Percentiles rank a stretch among this genome's conserved stretches.
Evolutionary conservation across 2,113 vertebrate genomes (phyloP).

Genomic region (Aspiorhynchus laticeps): DNA sequence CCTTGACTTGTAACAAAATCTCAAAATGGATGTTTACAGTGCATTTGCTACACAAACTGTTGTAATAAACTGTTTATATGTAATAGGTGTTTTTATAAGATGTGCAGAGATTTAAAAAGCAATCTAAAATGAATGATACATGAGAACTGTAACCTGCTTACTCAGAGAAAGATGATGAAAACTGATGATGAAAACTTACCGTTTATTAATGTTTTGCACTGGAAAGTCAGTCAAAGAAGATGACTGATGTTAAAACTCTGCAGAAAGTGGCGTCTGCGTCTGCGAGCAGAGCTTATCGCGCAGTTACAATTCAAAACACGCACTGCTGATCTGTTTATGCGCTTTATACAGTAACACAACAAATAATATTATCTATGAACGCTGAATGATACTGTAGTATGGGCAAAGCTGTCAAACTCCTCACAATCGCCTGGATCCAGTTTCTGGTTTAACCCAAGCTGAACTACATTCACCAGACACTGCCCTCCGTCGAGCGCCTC

Average conservation of each 20-base stretch:
- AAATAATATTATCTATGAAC: background rate
- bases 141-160: background rate
- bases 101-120: background rate
- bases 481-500: background rate
- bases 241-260: background rate
- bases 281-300: background rate
- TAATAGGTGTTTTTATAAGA: background rate
- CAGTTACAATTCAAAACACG: background rate
- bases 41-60: no score
- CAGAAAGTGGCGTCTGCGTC: background rate
- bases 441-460: background rate
- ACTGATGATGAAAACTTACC: background rate
- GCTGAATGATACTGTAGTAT: background rate
- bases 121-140: background rate
- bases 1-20: background rate
- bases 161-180: background rate
- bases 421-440: background rate
- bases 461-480: constrained; percentile 20
- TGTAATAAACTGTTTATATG: no score
- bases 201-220: background rate
- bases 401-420: background rate
- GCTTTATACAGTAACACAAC: background rate
- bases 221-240: background rate
- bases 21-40: background rate
- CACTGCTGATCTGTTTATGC: background rate